Evolutionary conservation across 2,888 invertebrate species (phyloP).

Genomic region (Trichogramma evanescens): DNA sequence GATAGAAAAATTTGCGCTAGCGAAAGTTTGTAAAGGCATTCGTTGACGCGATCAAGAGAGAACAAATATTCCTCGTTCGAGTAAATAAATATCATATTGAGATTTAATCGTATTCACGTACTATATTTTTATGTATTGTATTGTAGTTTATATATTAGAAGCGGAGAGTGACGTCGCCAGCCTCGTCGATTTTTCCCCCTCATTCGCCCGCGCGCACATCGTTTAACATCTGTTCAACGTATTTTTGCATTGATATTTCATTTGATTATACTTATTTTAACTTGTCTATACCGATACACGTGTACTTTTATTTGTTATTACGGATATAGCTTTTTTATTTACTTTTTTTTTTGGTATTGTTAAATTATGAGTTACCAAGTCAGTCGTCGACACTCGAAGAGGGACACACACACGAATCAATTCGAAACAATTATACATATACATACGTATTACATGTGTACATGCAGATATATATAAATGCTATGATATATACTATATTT

Average conservation of each 20-base stretch:
- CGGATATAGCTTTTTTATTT: not conserved
- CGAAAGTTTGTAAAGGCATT: slow-evolving; percentile 21
- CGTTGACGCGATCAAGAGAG: slow-evolving; percentile 12
- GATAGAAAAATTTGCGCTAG: slow-evolving; percentile 21
- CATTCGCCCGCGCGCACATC: slow-evolving; percentile 9
- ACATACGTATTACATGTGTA: no score
- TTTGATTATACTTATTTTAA: slow-evolving; percentile 16
- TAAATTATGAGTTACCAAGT: not conserved
- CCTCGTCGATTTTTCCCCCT: slow-evolving; percentile 12
- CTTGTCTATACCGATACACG: not conserved
- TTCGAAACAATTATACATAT: no score
- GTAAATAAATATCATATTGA: slow-evolving; percentile 8
- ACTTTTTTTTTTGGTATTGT: slow-evolving; percentile 1
- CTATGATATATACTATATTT: slow-evolving; percentile 21
- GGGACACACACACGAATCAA: slow-evolving; percentile 4
- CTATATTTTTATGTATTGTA: slow-evolving; percentile 1
- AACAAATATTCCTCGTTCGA: not conserved
- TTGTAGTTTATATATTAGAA: slow-evolving; percentile 9
- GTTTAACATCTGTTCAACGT: slow-evolving; percentile 11
- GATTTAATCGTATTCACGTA: no score
- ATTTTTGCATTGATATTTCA: slow-evolving; percentile 1
- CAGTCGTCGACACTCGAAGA: slow-evolving; percentile 8
- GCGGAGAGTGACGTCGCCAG: slow-evolving; percentile 19
- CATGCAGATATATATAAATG: slow-evolving; percentile 9
- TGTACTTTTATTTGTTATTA: not conserved